A percentile compares a stretch with the other conserved stretches of the same genome.
These are phyloP conservation scores for Aspiorhynchus laticeps DNA, from an alignment of 2,113 vertebrate species.

Conservation along the genomic window DNA sequence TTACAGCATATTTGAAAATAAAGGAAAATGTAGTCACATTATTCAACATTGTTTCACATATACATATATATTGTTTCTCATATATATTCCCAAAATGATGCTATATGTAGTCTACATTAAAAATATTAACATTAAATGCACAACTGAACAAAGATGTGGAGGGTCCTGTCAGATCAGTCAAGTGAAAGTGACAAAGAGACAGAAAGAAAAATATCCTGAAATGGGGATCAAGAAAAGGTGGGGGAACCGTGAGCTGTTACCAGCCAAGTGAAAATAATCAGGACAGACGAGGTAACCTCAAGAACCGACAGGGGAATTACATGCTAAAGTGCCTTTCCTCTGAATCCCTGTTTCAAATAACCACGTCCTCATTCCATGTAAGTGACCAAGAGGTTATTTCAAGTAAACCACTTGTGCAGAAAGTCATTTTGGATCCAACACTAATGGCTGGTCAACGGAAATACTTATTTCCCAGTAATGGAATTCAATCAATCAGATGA, in stretches of 20 bases:
- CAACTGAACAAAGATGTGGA: conserved; percentile 1
- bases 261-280: conserved; percentile 48
- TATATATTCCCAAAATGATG: too few relatives aligned
- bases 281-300: conserved; percentile 43
- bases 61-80: too few relatives aligned
- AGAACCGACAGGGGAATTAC: conserved; percentile 44
- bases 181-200: background rate
- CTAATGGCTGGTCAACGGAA: background rate
- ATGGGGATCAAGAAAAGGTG: conserved; percentile 5
- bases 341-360: conserved; percentile 21
- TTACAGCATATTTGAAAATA: background rate
- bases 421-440: conserved; percentile 17
- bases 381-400: conserved; percentile 11
- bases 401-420: conserved; percentile 5
- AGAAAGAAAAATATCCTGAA: background rate
- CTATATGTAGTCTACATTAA: too few relatives aligned
- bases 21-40: background rate
- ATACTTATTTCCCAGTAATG: conserved; percentile 28
- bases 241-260: conserved; percentile 30
- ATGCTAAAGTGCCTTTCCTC: conserved; percentile 36
- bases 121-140: background rate
- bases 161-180: conserved; percentile 4
- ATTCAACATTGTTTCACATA: background rate
- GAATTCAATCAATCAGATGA: conserved; percentile 8
- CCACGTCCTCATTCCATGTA: conserved; percentile 15